Evolutionary conservation across 1,140 invertebrate genomes (phyloP), one percentile per base, ranked within the genome.

Genomic region (Steinernema feltiae): DNA sequence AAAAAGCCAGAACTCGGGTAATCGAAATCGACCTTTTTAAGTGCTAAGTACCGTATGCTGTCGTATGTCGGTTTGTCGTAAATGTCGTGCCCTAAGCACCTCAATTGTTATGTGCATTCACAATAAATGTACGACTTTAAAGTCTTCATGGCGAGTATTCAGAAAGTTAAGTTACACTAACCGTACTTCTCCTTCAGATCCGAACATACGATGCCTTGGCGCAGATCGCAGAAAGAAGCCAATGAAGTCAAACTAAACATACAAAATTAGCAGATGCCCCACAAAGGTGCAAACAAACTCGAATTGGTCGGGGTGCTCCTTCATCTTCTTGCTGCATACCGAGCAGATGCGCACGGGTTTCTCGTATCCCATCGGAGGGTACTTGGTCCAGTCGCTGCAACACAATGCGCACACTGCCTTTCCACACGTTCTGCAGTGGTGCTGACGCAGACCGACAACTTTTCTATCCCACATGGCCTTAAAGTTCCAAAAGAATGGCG

Each of bases 401-500:
- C 97, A 99, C 81, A 91, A 90, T 86, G 93, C 93, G 83, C 88
- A 89, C 0, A 80, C 80, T 15, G 77, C 96, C 87, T 92, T 91
- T 1, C 97, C 97, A 89, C 97, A 99, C 78, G 88, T 89, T 32
- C 90, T 81, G 84, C 89, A 90, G 81, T 90, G 89, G 79, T 90
- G 89, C 84, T 89, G 82, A 18, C 82, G 80, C 2, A 84, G 73
- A 27, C 84, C 84, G 7, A 85, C 75, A 84, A 93, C 93, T 86
- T 94, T 92, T 87, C 94, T 93, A 85, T 97, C 94, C 92, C 97
- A 94, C 95, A 99, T 99, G 7, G 93, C 94, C 80, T 92, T 91
- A 30, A 98, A 90, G 87, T 99, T 99, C 96, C 97, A 99, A 87
- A 98, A 98, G 73, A 86, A 98, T 27, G 97, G 97, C 79, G 92